Conservation (phyloP, 2,113 vertebrate genomes). For the Melanocharis versteri region DNA sequence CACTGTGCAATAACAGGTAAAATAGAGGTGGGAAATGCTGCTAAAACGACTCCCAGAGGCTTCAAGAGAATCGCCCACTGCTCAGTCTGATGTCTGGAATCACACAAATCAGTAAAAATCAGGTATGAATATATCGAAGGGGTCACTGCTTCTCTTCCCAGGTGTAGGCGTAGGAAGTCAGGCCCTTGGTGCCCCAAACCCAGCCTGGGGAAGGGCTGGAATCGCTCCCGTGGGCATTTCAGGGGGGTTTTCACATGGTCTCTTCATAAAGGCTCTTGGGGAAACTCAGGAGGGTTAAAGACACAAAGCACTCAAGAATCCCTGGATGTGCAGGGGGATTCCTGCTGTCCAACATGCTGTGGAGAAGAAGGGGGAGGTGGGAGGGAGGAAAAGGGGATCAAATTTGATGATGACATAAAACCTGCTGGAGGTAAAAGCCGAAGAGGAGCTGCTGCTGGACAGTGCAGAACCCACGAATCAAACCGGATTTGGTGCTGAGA, state of each 20-base stretch:
- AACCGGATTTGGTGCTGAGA: not conserved
- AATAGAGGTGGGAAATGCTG: not conserved
- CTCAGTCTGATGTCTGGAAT: not conserved
- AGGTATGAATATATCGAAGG: too few species aligned
- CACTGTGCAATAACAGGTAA: not conserved
- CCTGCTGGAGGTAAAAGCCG: not conserved
- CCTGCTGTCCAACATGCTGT: not conserved
- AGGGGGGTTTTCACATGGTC: accelerated
- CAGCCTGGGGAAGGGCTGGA: not conserved
- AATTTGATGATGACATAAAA: accelerated
- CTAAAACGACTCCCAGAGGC: accelerated
- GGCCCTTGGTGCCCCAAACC: not conserved
- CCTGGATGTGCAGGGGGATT: not conserved
- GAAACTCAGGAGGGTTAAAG: too few species aligned
- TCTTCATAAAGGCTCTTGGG: not conserved
- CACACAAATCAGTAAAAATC: not conserved
- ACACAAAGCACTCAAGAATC: not conserved
- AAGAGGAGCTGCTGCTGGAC: not conserved
- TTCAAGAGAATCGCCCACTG: not conserved
- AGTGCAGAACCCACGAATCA: not conserved
- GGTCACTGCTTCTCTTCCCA: not conserved
- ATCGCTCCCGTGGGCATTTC: accelerated
- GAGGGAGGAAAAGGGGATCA: not conserved
- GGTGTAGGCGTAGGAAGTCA: not conserved
- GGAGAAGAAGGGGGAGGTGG: not conserved